Conservation (phyloP, 2,113 vertebrate species). For the Baryphthengus martii region DNA sequence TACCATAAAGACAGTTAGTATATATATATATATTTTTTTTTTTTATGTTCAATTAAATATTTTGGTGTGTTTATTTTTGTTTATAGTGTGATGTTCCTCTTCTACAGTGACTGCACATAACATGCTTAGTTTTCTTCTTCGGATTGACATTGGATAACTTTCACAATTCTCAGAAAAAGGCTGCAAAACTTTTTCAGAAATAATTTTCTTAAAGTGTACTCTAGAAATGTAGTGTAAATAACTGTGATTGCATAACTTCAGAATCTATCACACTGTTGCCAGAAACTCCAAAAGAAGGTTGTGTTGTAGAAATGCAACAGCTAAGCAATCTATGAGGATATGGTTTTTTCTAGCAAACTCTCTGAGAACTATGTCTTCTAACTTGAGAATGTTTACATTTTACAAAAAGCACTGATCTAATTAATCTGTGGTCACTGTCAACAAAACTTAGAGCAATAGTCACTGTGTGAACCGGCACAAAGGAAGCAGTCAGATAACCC, state of each 20-base stretch:
- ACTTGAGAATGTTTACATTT: constrained; percentile 39
- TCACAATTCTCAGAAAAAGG: background rate
- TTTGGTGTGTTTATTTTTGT: background rate
- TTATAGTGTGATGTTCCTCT: background rate
- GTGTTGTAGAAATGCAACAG: background rate
- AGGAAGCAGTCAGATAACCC: constrained; percentile 41
- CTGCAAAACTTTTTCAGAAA: background rate
- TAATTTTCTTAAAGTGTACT: background rate
- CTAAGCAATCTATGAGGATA: background rate
- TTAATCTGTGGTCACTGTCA: constrained; percentile 41
- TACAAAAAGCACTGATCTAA: background rate
- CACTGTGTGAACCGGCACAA: background rate
- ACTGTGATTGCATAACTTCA: background rate
- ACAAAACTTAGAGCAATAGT: constrained; percentile 27
- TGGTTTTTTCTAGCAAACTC: background rate
- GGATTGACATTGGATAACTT: background rate
- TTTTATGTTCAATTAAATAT: background rate
- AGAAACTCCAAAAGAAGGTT: background rate
- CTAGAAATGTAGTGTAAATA: background rate
- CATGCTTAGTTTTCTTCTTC: background rate
- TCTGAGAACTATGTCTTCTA: background rate
- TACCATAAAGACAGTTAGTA: background rate
- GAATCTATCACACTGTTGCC: background rate
- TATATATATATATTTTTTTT: background rate
- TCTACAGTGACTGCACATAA: background rate